Base-by-base conservation (phyloP, 2,113 vertebrate species). In the Burhinus oedicnemus region DNA sequence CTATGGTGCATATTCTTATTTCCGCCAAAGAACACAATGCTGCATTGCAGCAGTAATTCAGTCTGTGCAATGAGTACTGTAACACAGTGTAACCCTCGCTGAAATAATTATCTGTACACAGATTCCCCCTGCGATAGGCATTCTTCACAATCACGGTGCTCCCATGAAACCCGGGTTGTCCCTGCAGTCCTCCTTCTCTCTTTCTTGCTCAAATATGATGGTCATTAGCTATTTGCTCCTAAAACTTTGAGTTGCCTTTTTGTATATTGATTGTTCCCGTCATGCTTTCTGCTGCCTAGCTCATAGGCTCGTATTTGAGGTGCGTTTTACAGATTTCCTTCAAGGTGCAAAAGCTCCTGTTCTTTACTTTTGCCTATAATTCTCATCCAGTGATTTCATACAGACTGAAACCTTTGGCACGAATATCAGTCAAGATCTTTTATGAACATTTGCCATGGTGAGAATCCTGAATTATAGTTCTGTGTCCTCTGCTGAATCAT, bases 41-140 rank as follows among this genome's bases (percentile, higher is more conserved):
- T 96, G 95, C 96, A 96, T 95, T 97, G 97, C 96, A 97, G 91
- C 84, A 91, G 57, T 66, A 94, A 83, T 96, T 94, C 62, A 62
- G 69, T 51, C 81, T 77, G 62, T 94, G 87, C 82, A 76, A 8
- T 42, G 61, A 51, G 34, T 66, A n/a, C 58, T 80, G 80, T 94
- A 91, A 84, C 61, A 65, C 30, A 27, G 32, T 45, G 77, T 74
- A 85, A 72, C 54, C 81, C 49, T 74, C 58, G 34, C 58, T 80
- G 71, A 77, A 95, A 79, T 94, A 87, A 89, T 95, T 72, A 74
- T 79, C 78, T 47, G 45, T 72, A 65, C 91, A 80, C 61, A 89
- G 83, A 80, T 93, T 91, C n/a, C 60, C 13, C 27, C 74, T 62
- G 55, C 0, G 11, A 76, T 80, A 72, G 51, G 62, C 51, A 32